These are phyloP conservation scores for Trinectes maculatus DNA, from an alignment of 2,113 vertebrate species.

Conservation along the genomic window DNA sequence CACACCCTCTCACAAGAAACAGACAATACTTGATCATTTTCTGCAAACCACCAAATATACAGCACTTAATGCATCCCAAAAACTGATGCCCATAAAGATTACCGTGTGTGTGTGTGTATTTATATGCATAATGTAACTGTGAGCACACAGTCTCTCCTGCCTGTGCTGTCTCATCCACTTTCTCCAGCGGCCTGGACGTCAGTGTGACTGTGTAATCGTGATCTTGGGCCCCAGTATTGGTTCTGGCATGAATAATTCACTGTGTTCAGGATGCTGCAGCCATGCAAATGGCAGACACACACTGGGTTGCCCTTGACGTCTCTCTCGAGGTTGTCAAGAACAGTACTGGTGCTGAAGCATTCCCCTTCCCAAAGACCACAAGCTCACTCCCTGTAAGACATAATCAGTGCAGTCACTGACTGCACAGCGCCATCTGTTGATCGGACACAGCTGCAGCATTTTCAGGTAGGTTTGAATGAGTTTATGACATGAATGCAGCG, in stretches of 20 bases:
- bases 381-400: conserved; percentile 1
- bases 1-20: too few relatives aligned
- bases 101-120: not conserved
- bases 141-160: conserved; percentile 2
- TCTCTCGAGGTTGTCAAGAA: conserved; percentile 54
- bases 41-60: too few relatives aligned
- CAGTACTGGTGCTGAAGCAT: conserved; percentile 48
- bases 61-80: conserved; percentile 1
- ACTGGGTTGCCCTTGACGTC: conserved; percentile 53
- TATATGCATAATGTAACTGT: not conserved
- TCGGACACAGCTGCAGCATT: conserved; percentile 12
- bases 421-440: conserved; percentile 77
- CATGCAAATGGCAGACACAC: conserved; percentile 45
- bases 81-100: conserved; percentile 19
- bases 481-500: too few relatives aligned
- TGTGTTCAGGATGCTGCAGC: conserved; percentile 27
- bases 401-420: conserved; percentile 54
- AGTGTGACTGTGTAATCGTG: conserved; percentile 63
- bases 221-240: conserved; percentile 57
- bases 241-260: conserved; percentile 70
- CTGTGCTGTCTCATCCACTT: conserved; percentile 47
- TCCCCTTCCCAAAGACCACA: conserved; percentile 27
- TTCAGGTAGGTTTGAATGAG: too few relatives aligned
- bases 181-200: conserved; percentile 37
- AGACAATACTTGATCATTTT: too few relatives aligned